phyloP scores from a whole-genome alignment of 2,113 vertebrate species.

The Vulpes lagopus region DNA sequence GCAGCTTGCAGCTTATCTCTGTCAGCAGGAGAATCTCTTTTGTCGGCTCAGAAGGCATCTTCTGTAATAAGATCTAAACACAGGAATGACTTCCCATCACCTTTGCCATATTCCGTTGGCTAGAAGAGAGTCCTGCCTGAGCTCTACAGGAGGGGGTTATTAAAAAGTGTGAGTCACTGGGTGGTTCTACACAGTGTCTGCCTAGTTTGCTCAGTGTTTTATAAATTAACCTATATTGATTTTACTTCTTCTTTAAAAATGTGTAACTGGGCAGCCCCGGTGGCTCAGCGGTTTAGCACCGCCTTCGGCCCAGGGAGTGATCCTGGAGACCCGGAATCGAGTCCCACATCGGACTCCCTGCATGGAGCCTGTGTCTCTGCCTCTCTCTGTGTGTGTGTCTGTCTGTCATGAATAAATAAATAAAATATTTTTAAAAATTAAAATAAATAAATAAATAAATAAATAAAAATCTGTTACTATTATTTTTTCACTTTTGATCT shows the following conservation, averaged over 20 bases:
- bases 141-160: neutral
- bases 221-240: neutral
- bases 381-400: no score
- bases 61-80: neutral
- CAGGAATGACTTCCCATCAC: neutral
- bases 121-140: neutral
- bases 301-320: no score
- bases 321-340: no score
- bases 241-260: neutral
- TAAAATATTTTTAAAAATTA: no score
- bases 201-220: neutral
- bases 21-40: neutral
- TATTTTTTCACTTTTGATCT: conserved; percentile 24
- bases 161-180: accelerated
- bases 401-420: no score
- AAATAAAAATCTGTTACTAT: neutral
- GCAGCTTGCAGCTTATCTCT: neutral
- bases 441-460: no score
- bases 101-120: neutral
- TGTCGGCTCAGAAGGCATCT: neutral
- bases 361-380: no score
- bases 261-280: no score
- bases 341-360: no score
- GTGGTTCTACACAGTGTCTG: neutral
- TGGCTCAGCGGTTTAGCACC: no score